phyloP scores from a whole-genome alignment of 2,113 vertebrate species.

The Ptilorrhoa leucosticta region DNA sequence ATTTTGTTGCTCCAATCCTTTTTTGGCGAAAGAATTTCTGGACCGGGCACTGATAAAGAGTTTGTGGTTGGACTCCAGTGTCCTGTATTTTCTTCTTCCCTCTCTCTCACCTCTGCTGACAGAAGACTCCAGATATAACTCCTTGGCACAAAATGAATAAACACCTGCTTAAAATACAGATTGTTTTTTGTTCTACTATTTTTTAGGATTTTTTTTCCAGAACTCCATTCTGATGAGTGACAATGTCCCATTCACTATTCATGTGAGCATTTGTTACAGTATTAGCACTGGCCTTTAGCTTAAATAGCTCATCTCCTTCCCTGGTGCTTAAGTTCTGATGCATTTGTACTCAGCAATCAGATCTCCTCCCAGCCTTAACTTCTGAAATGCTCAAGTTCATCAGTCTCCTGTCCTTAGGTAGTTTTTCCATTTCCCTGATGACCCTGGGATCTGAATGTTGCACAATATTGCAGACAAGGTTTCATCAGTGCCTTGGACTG shows the following conservation, averaged over 20 bases:
- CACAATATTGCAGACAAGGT: not conserved
- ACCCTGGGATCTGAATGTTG: not conserved
- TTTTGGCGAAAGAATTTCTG: not conserved
- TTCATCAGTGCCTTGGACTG: not conserved
- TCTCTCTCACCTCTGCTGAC: not conserved
- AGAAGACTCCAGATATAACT: not conserved
- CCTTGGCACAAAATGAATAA: not conserved
- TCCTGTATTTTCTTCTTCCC: not conserved
- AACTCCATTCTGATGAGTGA: not conserved
- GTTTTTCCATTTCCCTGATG: not conserved
- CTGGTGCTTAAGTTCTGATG: not conserved
- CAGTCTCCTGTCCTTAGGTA: not conserved
- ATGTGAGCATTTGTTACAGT: not conserved
- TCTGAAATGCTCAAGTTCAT: not conserved
- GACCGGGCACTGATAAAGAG: not conserved
- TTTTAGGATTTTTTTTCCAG: not conserved
- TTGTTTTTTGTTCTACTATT: not conserved
- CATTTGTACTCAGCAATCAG: not conserved
- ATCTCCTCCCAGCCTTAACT: not conserved
- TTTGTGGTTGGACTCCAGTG: not conserved
- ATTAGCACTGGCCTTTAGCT: not conserved
- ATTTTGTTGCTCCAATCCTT: not conserved
- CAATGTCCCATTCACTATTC: not conserved
- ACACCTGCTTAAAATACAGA: not conserved
- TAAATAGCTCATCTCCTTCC: not conserved